Conservation (phyloP, 2,113 vertebrate species). For the Ploceus nigricollis region DNA sequence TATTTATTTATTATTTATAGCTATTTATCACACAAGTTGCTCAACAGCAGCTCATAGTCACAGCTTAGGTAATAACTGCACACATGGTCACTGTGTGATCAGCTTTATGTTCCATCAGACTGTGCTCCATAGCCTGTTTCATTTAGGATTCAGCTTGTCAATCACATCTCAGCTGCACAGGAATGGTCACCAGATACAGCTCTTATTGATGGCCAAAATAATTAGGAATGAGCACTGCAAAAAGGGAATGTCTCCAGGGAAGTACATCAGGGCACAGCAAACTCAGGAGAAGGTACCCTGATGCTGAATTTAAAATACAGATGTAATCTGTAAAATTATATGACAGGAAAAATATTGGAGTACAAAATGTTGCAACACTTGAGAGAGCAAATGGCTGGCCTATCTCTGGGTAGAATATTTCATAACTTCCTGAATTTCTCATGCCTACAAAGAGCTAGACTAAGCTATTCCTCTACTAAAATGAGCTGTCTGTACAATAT, state of each 20-base stretch:
- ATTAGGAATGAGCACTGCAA: background rate
- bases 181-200: background rate
- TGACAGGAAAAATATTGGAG: background rate
- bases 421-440: background rate
- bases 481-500: background rate
- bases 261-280: background rate
- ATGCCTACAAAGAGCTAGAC: background rate
- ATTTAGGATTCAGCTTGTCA: background rate
- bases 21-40: background rate
- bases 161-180: background rate
- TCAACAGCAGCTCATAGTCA: fast-evolving
- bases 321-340: background rate
- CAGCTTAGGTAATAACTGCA: background rate
- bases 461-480: background rate
- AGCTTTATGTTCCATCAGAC: background rate
- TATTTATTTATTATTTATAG: background rate
- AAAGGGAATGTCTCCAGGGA: background rate
- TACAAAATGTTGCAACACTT: background rate
- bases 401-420: background rate
- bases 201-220: background rate
- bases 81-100: background rate
- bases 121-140: background rate
- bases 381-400: background rate
- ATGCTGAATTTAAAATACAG: background rate
- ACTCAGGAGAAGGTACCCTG: background rate